phyloP scores from a whole-genome alignment of 2,888 invertebrate species.

The Drosophila borealis region DNA sequence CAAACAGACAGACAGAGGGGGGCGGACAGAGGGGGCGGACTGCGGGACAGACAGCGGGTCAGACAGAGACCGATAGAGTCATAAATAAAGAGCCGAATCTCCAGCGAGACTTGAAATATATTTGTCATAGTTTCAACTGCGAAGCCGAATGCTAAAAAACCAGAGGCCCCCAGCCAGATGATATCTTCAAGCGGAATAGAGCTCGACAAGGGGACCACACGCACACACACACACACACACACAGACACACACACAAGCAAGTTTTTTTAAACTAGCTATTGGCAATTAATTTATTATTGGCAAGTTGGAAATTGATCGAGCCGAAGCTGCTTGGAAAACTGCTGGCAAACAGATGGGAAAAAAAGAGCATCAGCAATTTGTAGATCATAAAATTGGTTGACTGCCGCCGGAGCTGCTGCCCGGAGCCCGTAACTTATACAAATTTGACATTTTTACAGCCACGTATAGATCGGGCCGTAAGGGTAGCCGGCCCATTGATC shows the following conservation, averaged over 20 bases:
- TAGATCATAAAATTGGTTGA: constrained; percentile 72
- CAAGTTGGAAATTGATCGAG: constrained; percentile 74
- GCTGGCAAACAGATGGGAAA: constrained; percentile 27
- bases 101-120: constrained; percentile 70
- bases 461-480: not conserved
- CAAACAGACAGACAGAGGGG: constrained; percentile 24
- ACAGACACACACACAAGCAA: constrained; percentile 57
- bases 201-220: constrained; percentile 57
- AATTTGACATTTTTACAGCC: constrained; percentile 80
- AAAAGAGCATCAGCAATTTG: constrained; percentile 69
- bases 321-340: constrained; percentile 29
- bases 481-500: constrained; percentile 38
- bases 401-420: constrained; percentile 14
- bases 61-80: constrained; percentile 5
- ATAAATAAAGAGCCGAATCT: constrained; percentile 65
- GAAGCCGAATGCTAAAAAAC: constrained; percentile 69
- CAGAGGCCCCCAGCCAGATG: constrained; percentile 56
- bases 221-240: constrained; percentile 51
- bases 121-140: constrained; percentile 80
- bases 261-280: constrained; percentile 52
- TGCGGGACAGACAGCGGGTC: not conserved
- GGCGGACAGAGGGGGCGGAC: not conserved
- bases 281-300: constrained; percentile 79
- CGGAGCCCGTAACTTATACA: constrained; percentile 67
- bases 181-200: constrained; percentile 13